Evolutionary conservation across 2,888 invertebrate species (phyloP).

Genomic region (Lasioglossum pauxillum): DNA sequence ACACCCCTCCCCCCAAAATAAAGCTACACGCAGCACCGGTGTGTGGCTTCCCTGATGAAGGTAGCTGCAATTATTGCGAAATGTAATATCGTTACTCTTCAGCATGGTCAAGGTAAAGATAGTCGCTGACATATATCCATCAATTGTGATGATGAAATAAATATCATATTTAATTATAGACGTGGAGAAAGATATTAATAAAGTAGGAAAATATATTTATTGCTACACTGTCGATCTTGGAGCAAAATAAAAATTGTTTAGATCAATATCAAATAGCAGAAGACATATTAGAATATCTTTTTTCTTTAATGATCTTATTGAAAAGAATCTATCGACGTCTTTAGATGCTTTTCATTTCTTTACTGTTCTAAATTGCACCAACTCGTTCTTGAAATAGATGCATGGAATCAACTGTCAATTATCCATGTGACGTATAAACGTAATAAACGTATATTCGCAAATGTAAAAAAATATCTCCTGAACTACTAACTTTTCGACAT

Average conservation of each 20-base stretch:
- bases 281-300: too few relatives aligned
- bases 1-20: not conserved
- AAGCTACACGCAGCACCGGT: not conserved
- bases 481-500: too few relatives aligned
- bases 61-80: not conserved
- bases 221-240: not conserved
- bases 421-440: too few relatives aligned
- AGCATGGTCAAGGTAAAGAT: not conserved
- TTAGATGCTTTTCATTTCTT: too few relatives aligned
- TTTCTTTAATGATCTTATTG: too few relatives aligned
- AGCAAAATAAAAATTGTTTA: too few relatives aligned
- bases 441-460: not conserved
- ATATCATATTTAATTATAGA: not conserved
- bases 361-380: not conserved
- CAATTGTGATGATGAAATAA: not conserved
- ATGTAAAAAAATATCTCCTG: too few relatives aligned
- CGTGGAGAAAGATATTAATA: not conserved
- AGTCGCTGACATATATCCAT: not conserved
- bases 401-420: not conserved
- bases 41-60: not conserved
- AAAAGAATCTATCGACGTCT: too few relatives aligned
- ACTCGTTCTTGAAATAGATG: not conserved
- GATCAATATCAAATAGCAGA: too few relatives aligned
- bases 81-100: not conserved
- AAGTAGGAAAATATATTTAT: not conserved